phyloP scores from a whole-genome alignment of 1,140 invertebrate species.

The Trypoxylus dichotomus region DNA sequence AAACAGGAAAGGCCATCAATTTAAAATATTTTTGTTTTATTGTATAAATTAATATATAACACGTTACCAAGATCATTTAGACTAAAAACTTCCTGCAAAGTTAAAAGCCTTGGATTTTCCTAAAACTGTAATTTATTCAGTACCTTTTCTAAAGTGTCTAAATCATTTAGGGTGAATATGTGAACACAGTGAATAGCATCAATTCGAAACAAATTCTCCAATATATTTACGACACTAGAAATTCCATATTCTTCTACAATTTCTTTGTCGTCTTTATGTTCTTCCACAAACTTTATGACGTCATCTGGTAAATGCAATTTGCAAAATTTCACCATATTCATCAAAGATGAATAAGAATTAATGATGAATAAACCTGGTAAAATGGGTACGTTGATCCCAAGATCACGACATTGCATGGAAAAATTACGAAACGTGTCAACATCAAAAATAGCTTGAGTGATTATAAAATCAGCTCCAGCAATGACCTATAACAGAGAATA shows the following conservation, averaged over 20 bases:
- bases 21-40: no score
- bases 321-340: constrained; percentile 40
- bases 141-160: not conserved
- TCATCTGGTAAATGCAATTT: constrained; percentile 36
- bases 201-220: constrained; percentile 1
- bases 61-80: not conserved
- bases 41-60: no score
- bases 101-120: not conserved
- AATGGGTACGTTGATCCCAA: constrained; percentile 36
- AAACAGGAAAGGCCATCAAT: no score
- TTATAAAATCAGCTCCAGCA: constrained; percentile 53
- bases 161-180: constrained; percentile 6
- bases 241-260: constrained; percentile 1
- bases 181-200: not conserved
- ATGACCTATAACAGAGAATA: constrained; percentile 17
- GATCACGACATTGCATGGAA: constrained; percentile 45
- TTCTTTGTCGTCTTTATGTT: not conserved
- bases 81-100: no score
- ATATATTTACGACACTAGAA: not conserved
- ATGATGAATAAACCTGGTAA: constrained; percentile 52
- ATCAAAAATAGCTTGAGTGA: constrained; percentile 56
- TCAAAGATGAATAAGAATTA: constrained; percentile 30
- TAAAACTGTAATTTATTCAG: not conserved
- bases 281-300: constrained; percentile 32
- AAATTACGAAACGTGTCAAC: constrained; percentile 44